These are phyloP conservation scores for Vanessa tameamea DNA, from an alignment of 1,140 invertebrate genomes.

Conservation along the genomic window DNA sequence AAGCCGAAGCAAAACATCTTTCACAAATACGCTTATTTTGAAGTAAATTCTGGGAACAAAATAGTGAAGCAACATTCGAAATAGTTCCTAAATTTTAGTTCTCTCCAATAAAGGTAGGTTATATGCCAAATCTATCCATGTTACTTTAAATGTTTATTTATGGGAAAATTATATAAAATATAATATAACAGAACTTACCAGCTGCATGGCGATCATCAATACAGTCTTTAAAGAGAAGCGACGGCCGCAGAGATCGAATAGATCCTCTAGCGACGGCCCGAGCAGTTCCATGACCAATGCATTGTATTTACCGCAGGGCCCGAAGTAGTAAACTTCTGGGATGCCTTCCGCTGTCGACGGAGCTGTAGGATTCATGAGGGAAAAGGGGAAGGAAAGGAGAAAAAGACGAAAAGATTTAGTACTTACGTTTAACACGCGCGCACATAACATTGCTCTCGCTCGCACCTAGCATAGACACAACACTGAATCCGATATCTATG, in stretches of 20 bases:
- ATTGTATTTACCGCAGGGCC: conserved; percentile 99
- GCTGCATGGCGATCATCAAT: conserved; percentile 99
- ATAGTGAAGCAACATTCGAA: too few species aligned
- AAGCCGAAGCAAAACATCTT: too few species aligned
- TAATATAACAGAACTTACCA: conserved; percentile 86
- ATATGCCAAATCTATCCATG: too few species aligned
- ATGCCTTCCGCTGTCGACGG: conserved; percentile 92
- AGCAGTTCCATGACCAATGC: conserved; percentile 99
- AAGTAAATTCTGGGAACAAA: too few species aligned
- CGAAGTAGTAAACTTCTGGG: conserved; percentile 99
- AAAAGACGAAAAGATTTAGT: conserved; percentile 57
- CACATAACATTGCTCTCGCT: conserved; percentile 69
- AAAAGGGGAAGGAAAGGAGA: conserved; percentile 35
- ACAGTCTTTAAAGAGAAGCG: conserved; percentile 99
- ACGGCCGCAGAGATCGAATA: conserved; percentile 99
- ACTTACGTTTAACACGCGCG: conserved; percentile 51
- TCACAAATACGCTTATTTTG: too few species aligned
- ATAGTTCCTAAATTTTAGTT: too few species aligned
- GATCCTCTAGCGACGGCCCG: conserved; percentile 99
- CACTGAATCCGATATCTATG: conserved; percentile 59
- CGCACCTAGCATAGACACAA: conserved; percentile 60
- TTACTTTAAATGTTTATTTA: too few species aligned
- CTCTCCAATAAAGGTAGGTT: too few species aligned
- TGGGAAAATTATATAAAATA: not conserved
- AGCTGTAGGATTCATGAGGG: conserved; percentile 55